Evolutionary conservation across 2,113 vertebrate species (phyloP).

Genomic region (Apaloderma vittatum): DNA sequence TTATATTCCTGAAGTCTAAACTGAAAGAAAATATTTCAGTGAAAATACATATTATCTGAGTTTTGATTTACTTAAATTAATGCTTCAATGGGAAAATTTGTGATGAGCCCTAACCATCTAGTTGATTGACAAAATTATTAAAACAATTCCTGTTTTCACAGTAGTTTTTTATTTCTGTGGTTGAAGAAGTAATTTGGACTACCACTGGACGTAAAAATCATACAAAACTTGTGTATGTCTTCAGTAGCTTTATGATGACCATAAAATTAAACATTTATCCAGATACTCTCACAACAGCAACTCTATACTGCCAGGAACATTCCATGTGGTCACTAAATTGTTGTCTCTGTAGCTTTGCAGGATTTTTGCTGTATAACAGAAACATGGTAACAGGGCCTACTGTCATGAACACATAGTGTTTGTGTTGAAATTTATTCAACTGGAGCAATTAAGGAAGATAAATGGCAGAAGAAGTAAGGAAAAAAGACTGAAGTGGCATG

Average conservation of each 20-base stretch:
- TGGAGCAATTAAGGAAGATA: too few species aligned
- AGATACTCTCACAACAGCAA: too few species aligned
- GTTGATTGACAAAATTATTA: neutral
- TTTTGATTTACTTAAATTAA: neutral
- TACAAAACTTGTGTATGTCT: neutral
- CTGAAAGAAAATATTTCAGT: neutral
- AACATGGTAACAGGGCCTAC: too few species aligned
- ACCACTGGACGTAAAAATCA: neutral
- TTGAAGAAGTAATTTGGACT: neutral
- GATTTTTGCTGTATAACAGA: too few species aligned
- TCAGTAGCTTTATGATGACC: neutral
- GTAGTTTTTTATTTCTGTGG: neutral
- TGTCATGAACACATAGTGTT: too few species aligned
- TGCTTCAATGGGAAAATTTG: neutral
- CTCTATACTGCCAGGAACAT: too few species aligned
- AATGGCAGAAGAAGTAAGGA: too few species aligned
- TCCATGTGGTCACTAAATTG: too few species aligned
- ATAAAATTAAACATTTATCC: too few species aligned
- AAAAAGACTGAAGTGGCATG: too few species aligned
- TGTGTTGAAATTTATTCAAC: too few species aligned
- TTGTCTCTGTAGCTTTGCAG: too few species aligned
- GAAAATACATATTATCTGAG: neutral
- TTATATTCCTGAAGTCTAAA: neutral
- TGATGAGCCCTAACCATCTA: accelerated
- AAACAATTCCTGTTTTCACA: neutral